phyloP scores from a whole-genome alignment of 2,113 vertebrate genomes.

The Ginglymostoma cirratum region DNA sequence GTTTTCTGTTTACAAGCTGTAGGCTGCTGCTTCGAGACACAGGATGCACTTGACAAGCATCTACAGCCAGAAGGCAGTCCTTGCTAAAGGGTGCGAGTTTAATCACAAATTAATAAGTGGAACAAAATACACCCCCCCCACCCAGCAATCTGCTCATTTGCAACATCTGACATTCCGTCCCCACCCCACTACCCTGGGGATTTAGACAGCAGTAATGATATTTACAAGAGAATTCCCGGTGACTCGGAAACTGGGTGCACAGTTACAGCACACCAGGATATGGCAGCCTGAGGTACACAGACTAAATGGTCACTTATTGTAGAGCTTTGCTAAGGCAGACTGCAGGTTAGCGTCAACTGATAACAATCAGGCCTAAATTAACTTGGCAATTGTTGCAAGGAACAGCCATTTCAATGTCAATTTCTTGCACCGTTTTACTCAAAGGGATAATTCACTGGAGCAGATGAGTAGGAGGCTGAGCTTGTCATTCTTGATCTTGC shows the following conservation, averaged over 20 bases:
- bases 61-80: neutral
- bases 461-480: neutral
- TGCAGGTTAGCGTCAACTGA: neutral
- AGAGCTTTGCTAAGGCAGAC: neutral
- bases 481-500: neutral
- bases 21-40: neutral
- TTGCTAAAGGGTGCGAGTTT: neutral
- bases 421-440: neutral
- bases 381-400: neutral
- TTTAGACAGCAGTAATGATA: neutral
- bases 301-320: neutral
- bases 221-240: neutral
- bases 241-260: neutral
- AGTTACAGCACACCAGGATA: neutral
- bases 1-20: constrained; percentile 19
- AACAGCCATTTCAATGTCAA: neutral
- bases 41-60: constrained; percentile 15
- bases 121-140: neutral
- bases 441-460: neutral
- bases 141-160: neutral
- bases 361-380: neutral
- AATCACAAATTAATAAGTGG: neutral
- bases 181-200: neutral
- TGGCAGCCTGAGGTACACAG: neutral
- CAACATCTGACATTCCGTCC: neutral